Evolutionary conservation across 2,113 vertebrate genomes (phyloP).

Genomic region (Ellobius talpinus): DNA sequence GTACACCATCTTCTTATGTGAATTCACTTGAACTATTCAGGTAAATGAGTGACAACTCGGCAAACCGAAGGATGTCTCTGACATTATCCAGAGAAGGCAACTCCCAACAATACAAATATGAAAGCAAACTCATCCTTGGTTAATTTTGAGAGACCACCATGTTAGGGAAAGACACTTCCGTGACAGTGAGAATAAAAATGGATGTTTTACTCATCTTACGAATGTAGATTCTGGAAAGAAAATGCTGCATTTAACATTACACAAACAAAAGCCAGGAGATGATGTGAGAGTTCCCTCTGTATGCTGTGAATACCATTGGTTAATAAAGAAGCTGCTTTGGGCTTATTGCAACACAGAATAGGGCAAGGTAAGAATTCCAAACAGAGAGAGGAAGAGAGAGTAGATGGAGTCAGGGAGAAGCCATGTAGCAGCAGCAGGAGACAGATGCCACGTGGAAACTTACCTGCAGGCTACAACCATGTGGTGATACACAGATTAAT

Average conservation of each 20-base stretch:
- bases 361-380: too few species aligned
- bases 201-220: background rate
- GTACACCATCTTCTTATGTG: background rate
- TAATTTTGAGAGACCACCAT: background rate
- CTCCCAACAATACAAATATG: background rate
- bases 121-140: background rate
- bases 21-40: constrained; percentile 25
- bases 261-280: constrained; percentile 1
- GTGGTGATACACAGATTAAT: too few species aligned
- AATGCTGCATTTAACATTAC: background rate
- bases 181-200: background rate
- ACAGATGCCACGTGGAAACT: too few species aligned
- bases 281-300: background rate
- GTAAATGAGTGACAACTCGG: background rate
- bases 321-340: too few species aligned
- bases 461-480: too few species aligned
- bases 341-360: too few species aligned
- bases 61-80: background rate
- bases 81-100: background rate
- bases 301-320: too few species aligned
- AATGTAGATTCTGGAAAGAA: background rate
- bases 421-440: too few species aligned
- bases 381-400: too few species aligned
- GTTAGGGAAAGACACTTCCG: background rate
- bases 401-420: too few species aligned